Evolutionary conservation across 1,140 invertebrate species (phyloP).

Genomic region (Drosophila baimaii): DNA sequence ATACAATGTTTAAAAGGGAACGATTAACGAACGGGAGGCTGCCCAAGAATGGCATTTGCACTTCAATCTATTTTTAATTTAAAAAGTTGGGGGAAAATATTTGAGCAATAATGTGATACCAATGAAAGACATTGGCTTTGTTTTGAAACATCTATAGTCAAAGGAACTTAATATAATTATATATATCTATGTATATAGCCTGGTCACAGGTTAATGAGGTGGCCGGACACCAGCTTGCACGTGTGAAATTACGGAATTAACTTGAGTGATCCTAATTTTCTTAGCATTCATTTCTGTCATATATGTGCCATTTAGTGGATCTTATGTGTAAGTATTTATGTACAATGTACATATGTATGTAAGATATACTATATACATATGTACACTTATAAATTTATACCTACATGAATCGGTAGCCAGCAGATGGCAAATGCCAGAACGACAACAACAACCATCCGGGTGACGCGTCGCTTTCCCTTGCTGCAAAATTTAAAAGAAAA

Average conservation of each 20-base stretch:
- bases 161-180: not conserved
- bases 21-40: too few species aligned
- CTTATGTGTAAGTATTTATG: not conserved
- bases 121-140: too few species aligned
- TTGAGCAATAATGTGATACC: too few species aligned
- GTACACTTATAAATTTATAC: slow-evolving; percentile 64
- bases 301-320: not conserved
- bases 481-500: slow-evolving; percentile 74
- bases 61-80: too few species aligned
- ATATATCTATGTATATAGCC: too few species aligned
- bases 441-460: slow-evolving; percentile 96
- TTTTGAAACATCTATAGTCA: too few species aligned
- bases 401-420: slow-evolving; percentile 97
- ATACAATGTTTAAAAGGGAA: too few species aligned
- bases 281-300: not conserved
- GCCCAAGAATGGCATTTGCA: too few species aligned
- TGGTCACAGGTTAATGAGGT: not conserved
- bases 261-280: not conserved
- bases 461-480: slow-evolving; percentile 95
- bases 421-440: slow-evolving; percentile 97
- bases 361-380: too few species aligned
- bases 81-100: too few species aligned
- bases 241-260: not conserved
- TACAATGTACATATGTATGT: not conserved
- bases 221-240: too few species aligned